phyloP scores from a whole-genome alignment of 2,888 invertebrate genomes.

The Octodonta nipae region DNA sequence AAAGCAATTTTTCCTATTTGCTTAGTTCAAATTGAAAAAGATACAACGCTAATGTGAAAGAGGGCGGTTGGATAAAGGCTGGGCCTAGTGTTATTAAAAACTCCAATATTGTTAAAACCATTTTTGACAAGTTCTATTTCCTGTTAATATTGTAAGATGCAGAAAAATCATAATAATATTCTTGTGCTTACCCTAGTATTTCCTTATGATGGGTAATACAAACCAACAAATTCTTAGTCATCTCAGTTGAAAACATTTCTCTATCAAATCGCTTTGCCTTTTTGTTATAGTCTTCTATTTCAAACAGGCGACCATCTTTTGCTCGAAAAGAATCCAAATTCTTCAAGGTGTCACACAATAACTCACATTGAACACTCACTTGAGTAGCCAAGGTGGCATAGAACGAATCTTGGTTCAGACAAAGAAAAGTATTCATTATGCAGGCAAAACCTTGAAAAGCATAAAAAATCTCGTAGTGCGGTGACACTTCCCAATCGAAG shows the following conservation, averaged over 20 bases:
- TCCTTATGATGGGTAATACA: slow-evolving; percentile 2
- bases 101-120: no score
- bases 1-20: no score
- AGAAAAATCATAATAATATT: no score
- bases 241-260: neutral
- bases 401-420: neutral
- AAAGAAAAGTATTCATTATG: neutral
- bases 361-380: slow-evolving; percentile 2
- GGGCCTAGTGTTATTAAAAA: no score
- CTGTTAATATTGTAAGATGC: no score
- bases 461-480: neutral
- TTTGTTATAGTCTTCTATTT: neutral
- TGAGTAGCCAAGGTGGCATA: slow-evolving; percentile 2
- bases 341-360: slow-evolving; percentile 1
- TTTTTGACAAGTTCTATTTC: no score
- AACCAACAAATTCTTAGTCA: neutral
- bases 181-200: neutral
- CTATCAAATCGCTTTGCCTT: neutral
- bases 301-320: neutral
- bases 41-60: no score
- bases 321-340: neutral
- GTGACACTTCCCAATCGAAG: neutral
- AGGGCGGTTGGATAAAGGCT: no score
- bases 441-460: neutral
- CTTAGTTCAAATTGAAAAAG: no score